These are phyloP conservation scores for Ictalurus furcatus DNA, from an alignment of 2,113 vertebrate genomes.

Conservation along the genomic window DNA sequence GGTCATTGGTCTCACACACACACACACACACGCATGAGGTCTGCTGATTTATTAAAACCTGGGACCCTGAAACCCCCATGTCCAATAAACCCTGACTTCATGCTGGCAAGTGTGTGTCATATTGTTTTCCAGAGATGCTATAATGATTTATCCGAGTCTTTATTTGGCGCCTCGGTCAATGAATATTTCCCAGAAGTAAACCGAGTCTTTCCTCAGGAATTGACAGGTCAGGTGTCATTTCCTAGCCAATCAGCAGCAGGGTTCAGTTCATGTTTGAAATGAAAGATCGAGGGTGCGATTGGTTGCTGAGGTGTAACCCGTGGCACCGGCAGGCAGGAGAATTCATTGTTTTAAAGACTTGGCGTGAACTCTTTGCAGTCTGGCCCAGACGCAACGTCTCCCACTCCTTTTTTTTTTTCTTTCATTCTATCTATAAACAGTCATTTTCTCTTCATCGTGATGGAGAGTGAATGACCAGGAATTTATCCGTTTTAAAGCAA, in stretches of 20 bases:
- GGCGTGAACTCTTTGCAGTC: conserved; percentile 37
- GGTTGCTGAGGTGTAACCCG: conserved; percentile 45
- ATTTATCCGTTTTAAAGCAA: neutral
- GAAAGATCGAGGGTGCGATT: conserved; percentile 52
- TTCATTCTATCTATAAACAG: conserved; percentile 25
- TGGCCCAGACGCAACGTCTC: conserved; percentile 39
- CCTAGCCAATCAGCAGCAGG: conserved; percentile 40
- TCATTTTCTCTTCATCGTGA: neutral
- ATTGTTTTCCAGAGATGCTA: conserved; percentile 32
- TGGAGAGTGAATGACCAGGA: neutral
- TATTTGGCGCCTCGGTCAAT: conserved; percentile 45
- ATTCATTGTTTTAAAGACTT: conserved; percentile 26
- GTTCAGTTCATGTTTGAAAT: conserved; percentile 30
- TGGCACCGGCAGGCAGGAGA: conserved; percentile 13
- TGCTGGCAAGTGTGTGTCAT: neutral
- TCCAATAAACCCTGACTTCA: neutral
- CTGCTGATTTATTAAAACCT: conserved; percentile 18
- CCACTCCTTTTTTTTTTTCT: conserved; percentile 8
- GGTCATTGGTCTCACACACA: neutral
- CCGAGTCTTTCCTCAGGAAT: conserved; percentile 58
- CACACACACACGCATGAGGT: neutral
- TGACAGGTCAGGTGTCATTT: conserved; percentile 56
- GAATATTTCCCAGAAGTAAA: conserved; percentile 58
- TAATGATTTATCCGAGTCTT: conserved; percentile 43
- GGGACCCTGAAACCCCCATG: neutral